Evolutionary conservation across 1,140 invertebrate species (phyloP).

Genomic region (Drosophila lacteicornis): DNA sequence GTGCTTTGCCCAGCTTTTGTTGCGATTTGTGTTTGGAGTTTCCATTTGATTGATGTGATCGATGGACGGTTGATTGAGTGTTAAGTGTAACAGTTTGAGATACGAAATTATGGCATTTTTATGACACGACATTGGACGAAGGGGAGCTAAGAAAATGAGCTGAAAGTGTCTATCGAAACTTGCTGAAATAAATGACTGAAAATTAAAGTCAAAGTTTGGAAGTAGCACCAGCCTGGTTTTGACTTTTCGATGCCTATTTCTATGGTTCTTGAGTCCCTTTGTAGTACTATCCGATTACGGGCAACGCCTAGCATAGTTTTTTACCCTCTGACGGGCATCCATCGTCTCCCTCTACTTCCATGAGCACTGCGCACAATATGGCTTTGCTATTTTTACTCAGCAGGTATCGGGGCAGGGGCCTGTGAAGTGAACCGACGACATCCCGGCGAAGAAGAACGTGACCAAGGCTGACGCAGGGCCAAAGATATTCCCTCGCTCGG

Average conservation of each 20-base stretch:
- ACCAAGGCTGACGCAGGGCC: slow-evolving; percentile 49
- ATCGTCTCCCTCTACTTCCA: not conserved
- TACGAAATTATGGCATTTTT: slow-evolving; percentile 18
- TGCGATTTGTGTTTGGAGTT: slow-evolving; percentile 47
- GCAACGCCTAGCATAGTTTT: slow-evolving; percentile 7
- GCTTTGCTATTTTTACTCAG: slow-evolving; percentile 68
- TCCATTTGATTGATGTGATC: slow-evolving; percentile 58
- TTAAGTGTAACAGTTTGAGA: slow-evolving; percentile 53
- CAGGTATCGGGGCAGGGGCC: slow-evolving; percentile 54
- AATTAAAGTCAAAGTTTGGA: not conserved
- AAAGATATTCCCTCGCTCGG: slow-evolving; percentile 35
- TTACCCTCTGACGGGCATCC: slow-evolving; percentile 7
- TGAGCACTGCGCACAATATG: slow-evolving; percentile 1
- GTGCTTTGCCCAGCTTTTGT: slow-evolving; percentile 41
- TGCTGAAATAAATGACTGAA: not conserved
- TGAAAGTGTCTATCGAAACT: too few relatives aligned
- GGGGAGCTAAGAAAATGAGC: not conserved
- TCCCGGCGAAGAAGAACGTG: slow-evolving; percentile 38
- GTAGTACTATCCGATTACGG: slow-evolving; percentile 9
- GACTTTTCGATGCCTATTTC: not conserved
- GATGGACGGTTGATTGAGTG: slow-evolving; percentile 59
- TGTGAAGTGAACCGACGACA: slow-evolving; percentile 54
- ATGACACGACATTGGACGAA: not conserved
- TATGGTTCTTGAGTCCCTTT: not conserved
- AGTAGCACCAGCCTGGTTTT: not conserved